Evolutionary conservation across 2,113 vertebrate genomes (phyloP), one percentile per base, ranked within the genome.

Genomic region (Cyprinodon brontotheroides): DNA sequence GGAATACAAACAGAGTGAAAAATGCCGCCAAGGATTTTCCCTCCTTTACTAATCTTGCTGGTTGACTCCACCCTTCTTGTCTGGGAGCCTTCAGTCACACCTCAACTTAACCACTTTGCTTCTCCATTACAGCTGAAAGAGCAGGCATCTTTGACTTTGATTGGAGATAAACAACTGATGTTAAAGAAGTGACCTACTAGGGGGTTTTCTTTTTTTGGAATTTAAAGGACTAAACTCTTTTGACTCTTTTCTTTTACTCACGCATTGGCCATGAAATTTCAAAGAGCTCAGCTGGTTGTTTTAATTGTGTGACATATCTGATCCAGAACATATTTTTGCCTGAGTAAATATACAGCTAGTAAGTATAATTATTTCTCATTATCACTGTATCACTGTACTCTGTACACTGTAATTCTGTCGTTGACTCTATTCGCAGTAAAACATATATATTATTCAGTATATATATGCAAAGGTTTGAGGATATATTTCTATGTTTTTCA

Each of bases 51-150:
- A 95, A 94, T 91, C 90, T 93, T 37, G 88, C 70, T 20, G 65
- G 20, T 70, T 92, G 91, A 89, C 93, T 93, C 94, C 94, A 82
- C 94, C 94, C 89, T 84, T 77, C 78, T 50, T 63, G 82, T 84
- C 85, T 85, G 80, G 77, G 76, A 87, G 73, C 38, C 78, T 82
- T 72, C 72, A 78, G 71, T 78, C 87, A 87, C 68, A 85, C 72
- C 83, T 90, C 43, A 80, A 77, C 66, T 68, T 66, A 40, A 60
- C 83, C 90, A 84, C 57, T 85, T 80, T 71, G 86, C 79, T 87
- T 90, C 87, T 84, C 53, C 62, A 47, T 65, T 69, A 73, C 87
- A 79, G 79, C 85, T 88, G 80, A 76, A 77, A 78, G 61, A 73
- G 71, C 77, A 68, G 57, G 29, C 61, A 71, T 67, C 62, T 74